Evolutionary conservation across 2,113 vertebrate species (phyloP), one percentile per base, ranked within the genome.

Genomic region (Chinchilla lanigera): DNA sequence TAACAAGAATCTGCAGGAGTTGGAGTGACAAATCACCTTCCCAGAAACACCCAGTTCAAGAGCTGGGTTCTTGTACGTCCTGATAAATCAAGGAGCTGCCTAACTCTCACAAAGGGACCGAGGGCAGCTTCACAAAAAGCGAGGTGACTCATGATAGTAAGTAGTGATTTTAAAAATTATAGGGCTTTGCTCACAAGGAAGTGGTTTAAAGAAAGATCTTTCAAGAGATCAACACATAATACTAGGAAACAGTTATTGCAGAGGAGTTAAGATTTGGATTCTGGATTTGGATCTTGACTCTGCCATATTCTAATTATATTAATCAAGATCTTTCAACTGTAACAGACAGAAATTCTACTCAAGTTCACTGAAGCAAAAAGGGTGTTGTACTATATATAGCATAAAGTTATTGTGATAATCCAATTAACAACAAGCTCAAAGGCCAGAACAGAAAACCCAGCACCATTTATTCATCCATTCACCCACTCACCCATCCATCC

Each of bases 181-280:
- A 95, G 83, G 60, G 35, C 73, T 28, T 94, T 94, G 65, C 83
- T 98, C 96, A 91, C 3, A 35, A 97, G 92, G 94, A 97, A 96
- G 96, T 93, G 56, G 60, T 63, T 97, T 89, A 77, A 78, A 83
- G 44, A 60, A 65, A 38, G 26, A 26, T 0, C 0, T 87, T 88
- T 80, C 61, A 69, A 90, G 80, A 93, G 93, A 90, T 63, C 33
- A 35, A 6, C 5, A 19, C 38, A 12, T 75, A 56, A 77, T 50
- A 69, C 69, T 38, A 47, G 92, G 44, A 85, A 93, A 89, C 4
- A 28, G 41, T 44, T 75, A 58, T 9, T n/a, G 69, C 63, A 78
- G 86, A 90, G 61, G 80, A 86, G 63, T 88, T 83, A 93, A 95
- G 95, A 94, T n/a, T 24, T 60, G 35, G 58, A 14, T 47, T 58